Percentiles rank a stretch among this genome's conserved stretches.
phyloP scores from a whole-genome alignment of 1,140 invertebrate genomes.

The Uloborus diversus region DNA sequence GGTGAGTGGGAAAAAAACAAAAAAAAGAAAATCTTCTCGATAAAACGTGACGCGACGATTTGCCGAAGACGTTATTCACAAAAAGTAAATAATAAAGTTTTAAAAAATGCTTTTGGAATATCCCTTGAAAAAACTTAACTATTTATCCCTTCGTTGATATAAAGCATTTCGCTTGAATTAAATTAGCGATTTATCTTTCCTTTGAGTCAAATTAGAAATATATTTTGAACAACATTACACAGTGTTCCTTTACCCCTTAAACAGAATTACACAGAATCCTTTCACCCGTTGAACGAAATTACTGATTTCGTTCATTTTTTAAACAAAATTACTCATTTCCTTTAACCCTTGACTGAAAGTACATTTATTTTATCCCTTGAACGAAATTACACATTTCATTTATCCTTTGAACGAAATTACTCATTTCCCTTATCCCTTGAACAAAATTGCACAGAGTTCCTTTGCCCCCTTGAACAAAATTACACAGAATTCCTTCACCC shows the following conservation, averaged over 20 bases:
- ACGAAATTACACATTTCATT: background rate
- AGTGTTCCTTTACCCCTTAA: background rate
- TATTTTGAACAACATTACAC: too few relatives aligned
- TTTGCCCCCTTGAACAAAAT: background rate
- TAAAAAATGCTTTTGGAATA: too few relatives aligned
- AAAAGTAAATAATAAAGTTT: too few relatives aligned
- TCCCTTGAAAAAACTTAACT: too few relatives aligned
- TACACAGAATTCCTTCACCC: background rate
- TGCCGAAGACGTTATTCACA: too few relatives aligned
- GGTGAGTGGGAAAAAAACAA: too few relatives aligned
- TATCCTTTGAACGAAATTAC: background rate
- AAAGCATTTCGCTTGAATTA: too few relatives aligned
- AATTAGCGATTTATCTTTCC: too few relatives aligned
- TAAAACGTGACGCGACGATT: too few relatives aligned
- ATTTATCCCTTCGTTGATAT: too few relatives aligned
- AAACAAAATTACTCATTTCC: background rate
- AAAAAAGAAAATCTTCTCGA: too few relatives aligned
- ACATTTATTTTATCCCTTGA: background rate
- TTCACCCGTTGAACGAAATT: background rate
- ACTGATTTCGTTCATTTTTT: background rate
- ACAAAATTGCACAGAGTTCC: background rate
- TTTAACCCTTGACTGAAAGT: background rate
- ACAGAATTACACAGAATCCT: background rate
- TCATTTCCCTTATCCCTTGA: background rate
- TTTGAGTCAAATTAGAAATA: too few relatives aligned